Evolutionary conservation across 2,888 invertebrate species (phyloP), one percentile per base, ranked within the genome.

Genomic region (Amblyteles armatorius): DNA sequence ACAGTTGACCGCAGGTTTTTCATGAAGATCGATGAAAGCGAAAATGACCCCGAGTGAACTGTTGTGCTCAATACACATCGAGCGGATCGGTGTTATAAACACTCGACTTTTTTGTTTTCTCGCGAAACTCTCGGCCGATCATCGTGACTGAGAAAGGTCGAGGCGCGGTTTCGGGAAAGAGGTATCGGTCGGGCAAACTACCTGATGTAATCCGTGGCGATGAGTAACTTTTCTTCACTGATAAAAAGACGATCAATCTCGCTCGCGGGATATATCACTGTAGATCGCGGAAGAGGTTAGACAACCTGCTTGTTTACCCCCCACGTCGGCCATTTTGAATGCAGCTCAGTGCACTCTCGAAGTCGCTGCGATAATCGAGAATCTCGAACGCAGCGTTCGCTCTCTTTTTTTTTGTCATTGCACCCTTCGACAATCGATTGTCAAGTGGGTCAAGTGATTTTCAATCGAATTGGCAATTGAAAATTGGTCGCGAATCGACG

Each of bases 221-320:
- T 48, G 65, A 4, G 19, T 33, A 22, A 36, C 63, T 73, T 48
- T 65, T 65, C 60, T 63, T 63, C 33, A 63, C 33, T 67, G 19
- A 9, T 67, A 26, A 79, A 73, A 80, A 40, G 72, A 40, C 22
- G 67, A 82, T 84, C 57, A 79, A 74, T 71, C 72, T 29, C 52
- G 65, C 84, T 57, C 82, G 55, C 68, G 72, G 73, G 52, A 76
- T 77, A 44, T 63, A 79, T 63, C 69, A 89, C 88, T 89, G 86
- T 88, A 87, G 84, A 89, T 74, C 86, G 86, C 71, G 81, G 86
- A 84, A 90, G 89, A 92, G 92, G 92, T 92, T 92, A 92, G 90
- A 91, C 87, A 86, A 88, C 87, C 88, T 89, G 89, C 91, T 92
- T 92, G 92, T 92, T 92, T 92, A 92, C 91, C 89, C 90, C 88